phyloP scores from a whole-genome alignment of 2,113 vertebrate genomes.

The Setophaga coronata region DNA sequence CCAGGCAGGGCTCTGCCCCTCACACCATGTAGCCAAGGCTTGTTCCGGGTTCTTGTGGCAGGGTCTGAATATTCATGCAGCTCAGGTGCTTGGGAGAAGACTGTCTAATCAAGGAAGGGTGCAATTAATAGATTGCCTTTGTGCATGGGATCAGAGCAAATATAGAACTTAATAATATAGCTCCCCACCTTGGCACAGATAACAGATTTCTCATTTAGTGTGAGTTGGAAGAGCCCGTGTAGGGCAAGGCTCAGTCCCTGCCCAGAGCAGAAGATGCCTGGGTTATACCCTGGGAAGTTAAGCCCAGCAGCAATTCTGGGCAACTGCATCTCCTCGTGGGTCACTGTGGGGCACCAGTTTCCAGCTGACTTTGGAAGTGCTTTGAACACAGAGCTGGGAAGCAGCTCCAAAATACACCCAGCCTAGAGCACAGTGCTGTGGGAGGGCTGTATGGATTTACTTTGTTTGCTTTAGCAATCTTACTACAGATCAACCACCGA shows the following conservation, averaged over 20 bases:
- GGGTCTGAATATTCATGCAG: not conserved
- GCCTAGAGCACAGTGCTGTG: fast-evolving
- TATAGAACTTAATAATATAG: not conserved
- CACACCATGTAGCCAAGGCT: fast-evolving
- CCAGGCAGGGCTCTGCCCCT: not conserved
- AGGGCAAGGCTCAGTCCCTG: not conserved
- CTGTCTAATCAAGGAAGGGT: not conserved
- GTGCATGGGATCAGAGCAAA: not conserved
- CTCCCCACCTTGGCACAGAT: not conserved
- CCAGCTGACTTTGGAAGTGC: not conserved
- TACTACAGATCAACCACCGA: not conserved
- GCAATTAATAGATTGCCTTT: not conserved
- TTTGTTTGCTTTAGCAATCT: not conserved
- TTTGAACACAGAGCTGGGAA: not conserved
- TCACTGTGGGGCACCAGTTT: not conserved
- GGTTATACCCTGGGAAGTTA: not conserved
- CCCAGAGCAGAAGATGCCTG: not conserved
- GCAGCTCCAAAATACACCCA: not conserved
- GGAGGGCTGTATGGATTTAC: not conserved
- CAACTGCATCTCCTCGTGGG: not conserved
- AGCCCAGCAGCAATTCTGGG: not conserved
- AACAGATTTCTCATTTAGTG: not conserved
- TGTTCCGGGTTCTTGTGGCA: not conserved
- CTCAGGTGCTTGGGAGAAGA: not conserved
- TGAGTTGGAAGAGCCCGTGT: not conserved